phyloP scores from a whole-genome alignment of 2,113 vertebrate species.

The Lepidothrix coronata region DNA sequence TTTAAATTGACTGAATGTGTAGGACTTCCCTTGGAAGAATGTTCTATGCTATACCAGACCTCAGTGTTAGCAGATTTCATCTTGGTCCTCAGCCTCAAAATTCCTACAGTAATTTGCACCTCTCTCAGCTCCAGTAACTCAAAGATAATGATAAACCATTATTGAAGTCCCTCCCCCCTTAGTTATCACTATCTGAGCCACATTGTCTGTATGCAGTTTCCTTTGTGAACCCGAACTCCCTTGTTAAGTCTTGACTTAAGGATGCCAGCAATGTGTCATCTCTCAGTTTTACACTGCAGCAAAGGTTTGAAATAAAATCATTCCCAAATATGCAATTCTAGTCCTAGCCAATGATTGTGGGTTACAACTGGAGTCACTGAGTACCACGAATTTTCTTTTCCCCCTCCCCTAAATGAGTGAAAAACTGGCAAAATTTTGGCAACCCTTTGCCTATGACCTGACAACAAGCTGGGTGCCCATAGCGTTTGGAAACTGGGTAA shows the following conservation, averaged over 20 bases:
- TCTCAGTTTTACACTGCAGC: slow-evolving; percentile 50
- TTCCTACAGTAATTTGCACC: background rate
- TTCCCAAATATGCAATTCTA: background rate
- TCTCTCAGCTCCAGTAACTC: background rate
- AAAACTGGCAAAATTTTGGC: slow-evolving; percentile 4
- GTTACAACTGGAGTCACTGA: background rate
- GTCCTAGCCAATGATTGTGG: background rate
- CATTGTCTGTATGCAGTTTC: background rate
- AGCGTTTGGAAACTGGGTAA: background rate
- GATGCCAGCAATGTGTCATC: slow-evolving; percentile 58
- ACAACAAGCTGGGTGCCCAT: background rate
- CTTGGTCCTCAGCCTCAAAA: background rate
- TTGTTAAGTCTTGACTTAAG: slow-evolving; percentile 67
- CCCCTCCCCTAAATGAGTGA: background rate
- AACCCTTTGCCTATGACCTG: background rate
- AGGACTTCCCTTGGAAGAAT: slow-evolving; percentile 58
- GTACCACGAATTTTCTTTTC: background rate
- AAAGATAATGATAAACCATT: background rate
- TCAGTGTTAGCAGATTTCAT: slow-evolving; percentile 47
- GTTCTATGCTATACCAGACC: slow-evolving; percentile 44
- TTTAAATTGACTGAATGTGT: background rate
- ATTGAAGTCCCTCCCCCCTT: background rate
- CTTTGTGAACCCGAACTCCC: slow-evolving; percentile 9
- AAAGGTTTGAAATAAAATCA: slow-evolving; percentile 25
- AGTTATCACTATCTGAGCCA: slow-evolving; percentile 38